phyloP scores from a whole-genome alignment of 2,113 vertebrate species.

The Sapajus apella region DNA sequence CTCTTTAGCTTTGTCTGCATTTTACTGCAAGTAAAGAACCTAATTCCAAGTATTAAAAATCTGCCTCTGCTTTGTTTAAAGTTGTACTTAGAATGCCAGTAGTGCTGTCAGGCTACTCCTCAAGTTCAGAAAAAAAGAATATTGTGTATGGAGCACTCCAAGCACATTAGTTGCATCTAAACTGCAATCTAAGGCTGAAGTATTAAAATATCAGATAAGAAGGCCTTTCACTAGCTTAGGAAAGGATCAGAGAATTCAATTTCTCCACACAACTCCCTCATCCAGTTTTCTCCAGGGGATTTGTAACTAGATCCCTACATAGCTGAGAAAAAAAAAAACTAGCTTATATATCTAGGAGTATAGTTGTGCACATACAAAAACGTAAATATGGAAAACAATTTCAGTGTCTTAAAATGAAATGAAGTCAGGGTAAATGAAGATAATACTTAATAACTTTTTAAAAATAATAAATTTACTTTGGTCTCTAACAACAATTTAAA shows the following conservation, averaged over 20 bases:
- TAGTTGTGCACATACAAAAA: not conserved
- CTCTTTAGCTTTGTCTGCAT: slow-evolving; percentile 31
- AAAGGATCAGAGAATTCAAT: not conserved
- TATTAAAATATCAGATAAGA: not conserved
- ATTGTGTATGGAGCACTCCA: not conserved
- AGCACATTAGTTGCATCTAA: not conserved
- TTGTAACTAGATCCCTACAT: not conserved
- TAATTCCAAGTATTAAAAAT: slow-evolving; percentile 32
- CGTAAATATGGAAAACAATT: not conserved
- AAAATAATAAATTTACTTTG: not conserved
- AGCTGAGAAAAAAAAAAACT: not conserved
- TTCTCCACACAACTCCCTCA: not conserved
- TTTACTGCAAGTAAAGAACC: not conserved
- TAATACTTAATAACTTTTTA: not conserved
- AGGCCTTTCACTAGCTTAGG: not conserved
- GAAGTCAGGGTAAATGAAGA: not conserved
- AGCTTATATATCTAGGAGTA: not conserved
- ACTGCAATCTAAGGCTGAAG: not conserved
- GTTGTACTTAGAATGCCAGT: not conserved
- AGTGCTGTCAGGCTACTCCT: not conserved
- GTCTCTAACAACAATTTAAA: slow-evolving; percentile 37
- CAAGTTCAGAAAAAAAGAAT: not conserved
- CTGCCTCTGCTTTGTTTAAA: not conserved
- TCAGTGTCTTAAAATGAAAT: slow-evolving; percentile 8
- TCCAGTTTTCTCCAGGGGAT: not conserved